These are phyloP conservation scores for Hippolais icterina DNA, from an alignment of 2,113 vertebrate species.

Conservation along the genomic window DNA sequence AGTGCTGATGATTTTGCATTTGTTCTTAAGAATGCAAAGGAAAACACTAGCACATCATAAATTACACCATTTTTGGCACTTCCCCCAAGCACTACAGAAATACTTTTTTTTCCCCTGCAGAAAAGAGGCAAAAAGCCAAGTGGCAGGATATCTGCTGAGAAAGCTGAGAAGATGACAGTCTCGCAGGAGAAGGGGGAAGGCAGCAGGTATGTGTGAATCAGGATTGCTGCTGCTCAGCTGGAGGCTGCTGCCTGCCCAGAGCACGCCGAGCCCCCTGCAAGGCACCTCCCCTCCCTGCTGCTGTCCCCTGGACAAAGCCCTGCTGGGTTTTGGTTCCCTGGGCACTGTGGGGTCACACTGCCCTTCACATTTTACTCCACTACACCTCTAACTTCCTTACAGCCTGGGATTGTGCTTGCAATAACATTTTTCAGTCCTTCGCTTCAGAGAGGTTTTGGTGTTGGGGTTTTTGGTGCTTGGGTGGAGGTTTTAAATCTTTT, in stretches of 20 bases:
- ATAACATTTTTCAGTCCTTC: neutral
- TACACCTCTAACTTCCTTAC: neutral
- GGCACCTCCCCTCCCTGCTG: neutral
- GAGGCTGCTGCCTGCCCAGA: neutral
- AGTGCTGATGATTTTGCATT: conserved; percentile 52
- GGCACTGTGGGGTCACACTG: neutral
- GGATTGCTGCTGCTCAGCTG: conserved; percentile 40
- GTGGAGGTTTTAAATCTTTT: neutral
- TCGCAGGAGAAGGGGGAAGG: conserved; percentile 61
- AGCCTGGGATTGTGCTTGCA: neutral
- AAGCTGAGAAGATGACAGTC: conserved; percentile 65
- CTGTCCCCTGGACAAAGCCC: neutral
- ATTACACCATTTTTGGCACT: conserved; percentile 46
- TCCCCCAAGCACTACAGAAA: conserved; percentile 29
- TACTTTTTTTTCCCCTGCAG: neutral
- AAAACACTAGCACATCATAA: conserved; percentile 58
- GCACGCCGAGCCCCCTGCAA: neutral
- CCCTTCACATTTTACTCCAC: neutral
- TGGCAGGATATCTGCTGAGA: conserved; percentile 59
- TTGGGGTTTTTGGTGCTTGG: neutral
- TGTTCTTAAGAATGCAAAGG: conserved; percentile 47
- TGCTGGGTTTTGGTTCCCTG: neutral
- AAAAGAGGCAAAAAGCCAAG: conserved; percentile 62
- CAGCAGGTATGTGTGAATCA: conserved; percentile 69
- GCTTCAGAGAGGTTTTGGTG: neutral